Percentiles rank a stretch among this genome's conserved stretches.
Evolutionary conservation across 2,797 vertebrate genomes (phyloP).

Genomic region (Notolabrus celidotus): DNA sequence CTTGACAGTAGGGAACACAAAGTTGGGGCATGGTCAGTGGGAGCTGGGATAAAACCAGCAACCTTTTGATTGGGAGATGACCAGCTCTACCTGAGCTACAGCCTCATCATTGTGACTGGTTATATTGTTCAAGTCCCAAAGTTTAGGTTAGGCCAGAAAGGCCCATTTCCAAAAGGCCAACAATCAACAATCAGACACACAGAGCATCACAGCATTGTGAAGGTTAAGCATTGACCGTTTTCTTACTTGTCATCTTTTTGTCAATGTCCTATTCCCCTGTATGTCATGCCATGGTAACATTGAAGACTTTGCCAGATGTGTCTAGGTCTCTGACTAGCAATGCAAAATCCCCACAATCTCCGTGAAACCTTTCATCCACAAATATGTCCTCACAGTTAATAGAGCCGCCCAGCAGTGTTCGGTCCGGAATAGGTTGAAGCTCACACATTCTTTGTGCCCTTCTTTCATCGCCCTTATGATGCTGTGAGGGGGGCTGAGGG

Average conservation of each 20-base stretch:
- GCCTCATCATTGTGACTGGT: slow-evolving; percentile 14
- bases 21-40: neutral
- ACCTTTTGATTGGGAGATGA: no score
- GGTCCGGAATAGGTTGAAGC: slow-evolving; percentile 61
- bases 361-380: slow-evolving; percentile 35
- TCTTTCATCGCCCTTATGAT: slow-evolving; percentile 77
- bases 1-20: neutral
- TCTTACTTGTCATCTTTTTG: slow-evolving; percentile 20
- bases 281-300: slow-evolving; percentile 77
- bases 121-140: slow-evolving; percentile 64
- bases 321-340: slow-evolving; percentile 28
- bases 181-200: neutral
- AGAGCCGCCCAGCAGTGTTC: slow-evolving; percentile 16
- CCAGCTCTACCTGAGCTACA: neutral
- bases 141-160: neutral
- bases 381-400: slow-evolving; percentile 30
- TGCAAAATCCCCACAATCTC: slow-evolving; percentile 27
- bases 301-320: slow-evolving; percentile 88
- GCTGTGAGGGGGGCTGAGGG: slow-evolving; percentile 68
- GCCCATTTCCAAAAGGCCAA: neutral
- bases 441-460: slow-evolving; percentile 69
- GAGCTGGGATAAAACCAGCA: no score
- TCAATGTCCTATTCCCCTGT: slow-evolving; percentile 62
- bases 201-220: slow-evolving; percentile 61
- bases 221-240: slow-evolving; percentile 50